These are phyloP conservation scores for Amiota minor DNA, from an alignment of 2,888 invertebrate genomes.

Conservation along the genomic window DNA sequence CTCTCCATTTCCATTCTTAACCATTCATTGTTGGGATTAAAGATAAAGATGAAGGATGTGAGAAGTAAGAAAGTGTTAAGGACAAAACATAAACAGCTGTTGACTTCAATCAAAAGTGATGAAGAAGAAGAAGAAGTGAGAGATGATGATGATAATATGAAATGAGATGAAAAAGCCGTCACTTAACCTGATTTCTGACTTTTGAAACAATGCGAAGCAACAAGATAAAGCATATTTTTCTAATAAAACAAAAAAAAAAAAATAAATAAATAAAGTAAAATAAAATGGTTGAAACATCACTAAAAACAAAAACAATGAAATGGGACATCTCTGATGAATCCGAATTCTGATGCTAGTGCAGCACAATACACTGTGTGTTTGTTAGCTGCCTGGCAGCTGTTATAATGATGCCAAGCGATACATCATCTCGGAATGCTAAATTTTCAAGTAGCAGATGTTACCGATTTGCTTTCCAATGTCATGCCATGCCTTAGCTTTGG, in stretches of 20 bases:
- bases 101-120: conserved; percentile 28
- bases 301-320: neutral
- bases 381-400: conserved; percentile 46
- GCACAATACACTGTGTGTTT: conserved; percentile 33
- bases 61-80: neutral
- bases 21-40: too few species aligned
- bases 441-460: conserved; percentile 55
- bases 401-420: conserved; percentile 66
- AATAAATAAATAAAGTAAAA: too few species aligned
- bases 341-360: conserved; percentile 27
- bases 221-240: conserved; percentile 62
- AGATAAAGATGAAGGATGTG: too few species aligned
- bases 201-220: conserved; percentile 30
- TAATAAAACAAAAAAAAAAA: too few species aligned
- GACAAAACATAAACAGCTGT: conserved; percentile 16
- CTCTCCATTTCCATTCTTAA: too few species aligned
- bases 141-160: too few species aligned
- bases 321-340: too few species aligned
- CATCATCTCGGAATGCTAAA: conserved; percentile 67
- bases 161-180: conserved; percentile 26
- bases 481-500: neutral
- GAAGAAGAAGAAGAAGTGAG: too few species aligned
- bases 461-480: conserved; percentile 45
- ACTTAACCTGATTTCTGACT: neutral
- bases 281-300: neutral